Base-by-base conservation (phyloP, 37 sponge, comb jelly and placozoan species). In the Beroe ovata region DNA sequence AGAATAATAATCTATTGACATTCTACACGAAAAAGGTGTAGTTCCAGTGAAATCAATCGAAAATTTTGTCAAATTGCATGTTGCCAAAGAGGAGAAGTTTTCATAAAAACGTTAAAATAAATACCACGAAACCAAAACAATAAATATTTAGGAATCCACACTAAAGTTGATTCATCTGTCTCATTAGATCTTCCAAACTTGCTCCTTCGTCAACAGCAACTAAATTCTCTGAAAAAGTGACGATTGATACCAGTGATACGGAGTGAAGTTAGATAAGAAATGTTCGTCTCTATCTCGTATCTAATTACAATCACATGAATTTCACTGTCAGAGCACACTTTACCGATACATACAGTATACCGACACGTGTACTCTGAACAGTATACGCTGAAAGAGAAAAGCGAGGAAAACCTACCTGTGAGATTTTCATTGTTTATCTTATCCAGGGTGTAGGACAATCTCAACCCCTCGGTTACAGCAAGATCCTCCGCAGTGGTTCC, bases 141-240 rank as follows among this genome's bases (percentile, higher is more conserved):
- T n/a, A n/a, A n/a, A n/a, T n/a, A n/a, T n/a, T n/a, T n/a, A n/a
- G n/a, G n/a, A 47, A 47, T 47, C 11, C 6, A 16, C 8, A 8
- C 21, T 40, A 77, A 41, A 77, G 84, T 19, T 77, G 84, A 25
- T 42, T 77, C 84, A 77, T 77, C 84, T 77, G 84, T 77, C 23
- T 39, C 54, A 39, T 39, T 1, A 77, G 54, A 54, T 77, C 84
- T n/a, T 77, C 84, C 38, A 77, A 25, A 40, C 84, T 77, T 22
- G 54, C 33, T 20, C 84, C 84, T 14, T 77, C 84, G 33, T 77
- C 84, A 11, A 42, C 84, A n/a, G 42, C 35, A 25, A 66, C 69
- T 18, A 66, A 37, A 66, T 66, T 66, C 0, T 66, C 69, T 66
- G 69, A 66, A 66, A 66, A 6, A n/a, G n/a, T n/a, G n/a, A n/a